Evolutionary conservation across 2,888 invertebrate species (phyloP), one percentile per base, ranked within the genome.

Genomic region (Erannis defoliaria): DNA sequence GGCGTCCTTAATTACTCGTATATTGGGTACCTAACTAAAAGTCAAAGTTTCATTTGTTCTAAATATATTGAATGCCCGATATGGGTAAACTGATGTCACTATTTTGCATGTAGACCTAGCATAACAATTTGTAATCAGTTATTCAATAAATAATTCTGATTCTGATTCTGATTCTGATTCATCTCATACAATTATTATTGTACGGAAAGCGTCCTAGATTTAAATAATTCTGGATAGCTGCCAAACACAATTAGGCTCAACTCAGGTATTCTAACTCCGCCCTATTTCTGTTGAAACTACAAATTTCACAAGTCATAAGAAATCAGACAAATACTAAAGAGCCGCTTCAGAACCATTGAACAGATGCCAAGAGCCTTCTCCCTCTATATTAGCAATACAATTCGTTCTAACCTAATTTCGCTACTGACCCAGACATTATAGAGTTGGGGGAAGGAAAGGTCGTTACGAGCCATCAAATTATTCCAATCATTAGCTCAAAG

Each of bases 401-500:
- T 60, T 61, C 60, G 43, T 55, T 59, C 61, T 50, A 42, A 37
- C 55, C 49, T 55, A 50, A 55, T 55, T 61, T 55, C 10, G 55
- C 53, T 54, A 43, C 43, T 61, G 55, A 63, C 61, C 66, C 65
- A 45, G 59, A 62, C 59, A 58, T 65, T 43, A 70, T 60, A 45
- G 64, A 66, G 53, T 63, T 62, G 55, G 23, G 48, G 54, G 14
- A 63, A 71, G 50, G 64, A 71, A 71, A 67, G 66, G 61, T 68
- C 61, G 50, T 55, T 56, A 60, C 40, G 57, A 56, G 58, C 65
- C 54, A 54, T 61, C 54, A 48, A 59, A 64, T 63, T 60, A 66
- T 57, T 62, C 58, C 48, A 64, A 68, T 70, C 56, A 69, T 71
- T 70, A 74, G 60, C 65, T 56, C 53, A 23, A 58, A 67, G 45